phyloP scores from a whole-genome alignment of 2,888 invertebrate species.

The Dasypogon diadema region DNA sequence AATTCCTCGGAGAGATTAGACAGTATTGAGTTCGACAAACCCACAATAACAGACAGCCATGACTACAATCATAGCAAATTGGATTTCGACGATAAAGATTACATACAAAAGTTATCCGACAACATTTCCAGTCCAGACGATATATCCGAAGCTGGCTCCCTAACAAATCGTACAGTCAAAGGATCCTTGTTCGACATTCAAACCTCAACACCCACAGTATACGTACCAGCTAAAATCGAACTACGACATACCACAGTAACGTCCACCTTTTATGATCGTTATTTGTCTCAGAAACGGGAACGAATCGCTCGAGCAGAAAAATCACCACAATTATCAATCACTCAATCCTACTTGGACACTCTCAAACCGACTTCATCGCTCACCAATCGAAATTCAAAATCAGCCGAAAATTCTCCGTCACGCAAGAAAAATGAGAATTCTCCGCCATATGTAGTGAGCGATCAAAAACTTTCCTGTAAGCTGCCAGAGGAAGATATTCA shows the following conservation, averaged over 20 bases:
- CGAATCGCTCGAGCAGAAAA: constrained; percentile 64
- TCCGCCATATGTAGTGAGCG: constrained; percentile 22
- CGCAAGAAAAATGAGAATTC: constrained; percentile 53
- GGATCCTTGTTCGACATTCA: constrained; percentile 38
- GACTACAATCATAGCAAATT: not conserved
- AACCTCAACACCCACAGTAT: constrained; percentile 62
- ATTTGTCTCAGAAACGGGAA: constrained; percentile 66
- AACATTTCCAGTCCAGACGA: not conserved
- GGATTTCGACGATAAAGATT: not conserved
- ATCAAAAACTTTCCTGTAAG: constrained; percentile 45
- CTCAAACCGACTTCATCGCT: constrained; percentile 29
- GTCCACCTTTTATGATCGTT: constrained; percentile 68
- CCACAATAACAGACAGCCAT: not conserved
- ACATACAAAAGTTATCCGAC: constrained; percentile 2
- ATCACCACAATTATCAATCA: constrained; percentile 62
- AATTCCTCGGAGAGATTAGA: constrained; percentile 58
- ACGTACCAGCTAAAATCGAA: constrained; percentile 65
- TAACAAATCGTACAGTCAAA: constrained; percentile 13
- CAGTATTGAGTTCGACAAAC: not conserved
- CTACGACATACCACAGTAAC: constrained; percentile 68
- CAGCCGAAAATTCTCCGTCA: constrained; percentile 61
- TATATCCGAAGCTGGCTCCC: not conserved
- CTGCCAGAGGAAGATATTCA: constrained; percentile 57
- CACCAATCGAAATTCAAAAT: constrained; percentile 57
- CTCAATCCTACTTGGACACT: constrained; percentile 14